Evolutionary conservation across 2,113 vertebrate genomes (phyloP).

Genomic region (Callocephalon fimbriatum): DNA sequence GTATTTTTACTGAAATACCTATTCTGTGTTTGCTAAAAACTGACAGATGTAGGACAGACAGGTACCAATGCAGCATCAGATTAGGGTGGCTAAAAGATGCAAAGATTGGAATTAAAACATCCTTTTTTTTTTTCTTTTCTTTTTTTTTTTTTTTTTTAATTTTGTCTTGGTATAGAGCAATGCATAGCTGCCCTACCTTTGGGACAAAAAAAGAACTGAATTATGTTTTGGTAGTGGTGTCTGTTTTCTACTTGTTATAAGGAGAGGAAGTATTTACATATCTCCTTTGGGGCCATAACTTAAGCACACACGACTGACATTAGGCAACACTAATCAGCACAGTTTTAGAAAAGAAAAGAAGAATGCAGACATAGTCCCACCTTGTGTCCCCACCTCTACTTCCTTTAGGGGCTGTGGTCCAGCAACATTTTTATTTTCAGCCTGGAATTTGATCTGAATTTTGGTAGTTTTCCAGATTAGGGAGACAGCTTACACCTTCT

Average conservation of each 20-base stretch:
- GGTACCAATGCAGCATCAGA: background rate
- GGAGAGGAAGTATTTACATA: background rate
- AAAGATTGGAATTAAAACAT: background rate
- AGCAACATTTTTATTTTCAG: background rate
- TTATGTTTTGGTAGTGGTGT: background rate
- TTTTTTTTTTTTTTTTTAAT: background rate
- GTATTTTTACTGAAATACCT: background rate
- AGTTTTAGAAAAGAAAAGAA: background rate
- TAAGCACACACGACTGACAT: background rate
- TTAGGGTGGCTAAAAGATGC: background rate
- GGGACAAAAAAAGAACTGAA: background rate
- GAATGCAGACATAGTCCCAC: background rate
- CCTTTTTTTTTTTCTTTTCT: background rate
- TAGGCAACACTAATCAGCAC: background rate
- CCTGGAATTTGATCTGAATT: background rate
- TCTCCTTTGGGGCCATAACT: conserved; percentile 7
- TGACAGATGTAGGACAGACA: background rate
- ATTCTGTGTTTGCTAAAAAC: background rate
- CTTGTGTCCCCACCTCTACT: background rate
- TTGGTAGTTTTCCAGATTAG: background rate
- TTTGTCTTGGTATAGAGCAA: background rate
- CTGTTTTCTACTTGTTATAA: conserved; percentile 10
- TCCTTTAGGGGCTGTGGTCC: background rate
- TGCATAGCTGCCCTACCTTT: background rate
- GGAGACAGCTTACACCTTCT: background rate